Evolutionary conservation across 2,113 vertebrate species (phyloP).

Genomic region (Sapajus apella): DNA sequence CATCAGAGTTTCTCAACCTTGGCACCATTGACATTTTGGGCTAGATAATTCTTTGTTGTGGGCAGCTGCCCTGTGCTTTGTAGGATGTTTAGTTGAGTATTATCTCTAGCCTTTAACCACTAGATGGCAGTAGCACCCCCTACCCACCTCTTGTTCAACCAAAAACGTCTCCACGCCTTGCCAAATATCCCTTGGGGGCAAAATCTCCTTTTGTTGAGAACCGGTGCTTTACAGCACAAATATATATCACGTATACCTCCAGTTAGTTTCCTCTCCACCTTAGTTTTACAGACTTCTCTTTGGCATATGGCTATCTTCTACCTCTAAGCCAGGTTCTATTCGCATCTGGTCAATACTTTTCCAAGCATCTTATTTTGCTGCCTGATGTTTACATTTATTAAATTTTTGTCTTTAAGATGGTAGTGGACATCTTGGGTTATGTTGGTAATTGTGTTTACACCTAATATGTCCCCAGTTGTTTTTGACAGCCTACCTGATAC

Average conservation of each 20-base stretch:
- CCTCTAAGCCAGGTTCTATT: conserved; percentile 8
- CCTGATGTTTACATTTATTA: background rate
- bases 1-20: background rate
- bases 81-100: background rate
- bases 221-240: background rate
- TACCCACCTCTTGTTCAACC: background rate
- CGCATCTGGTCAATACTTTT: conserved; percentile 17
- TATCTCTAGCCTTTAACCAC: background rate
- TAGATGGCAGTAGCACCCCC: conserved; percentile 66
- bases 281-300: conserved; percentile 52
- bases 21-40: background rate
- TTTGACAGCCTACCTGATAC: conserved; percentile 50
- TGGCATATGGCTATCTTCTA: background rate
- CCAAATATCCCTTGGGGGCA: background rate
- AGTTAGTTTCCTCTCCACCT: conserved; percentile 27
- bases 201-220: background rate
- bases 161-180: background rate
- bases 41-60: background rate
- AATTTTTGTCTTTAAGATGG: background rate
- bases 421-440: background rate
- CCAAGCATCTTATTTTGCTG: background rate
- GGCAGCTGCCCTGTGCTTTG: background rate
- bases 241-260: background rate
- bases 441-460: background rate
- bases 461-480: background rate